phyloP scores from a whole-genome alignment of 2,797 vertebrate species.

The Mastacembelus armatus region DNA sequence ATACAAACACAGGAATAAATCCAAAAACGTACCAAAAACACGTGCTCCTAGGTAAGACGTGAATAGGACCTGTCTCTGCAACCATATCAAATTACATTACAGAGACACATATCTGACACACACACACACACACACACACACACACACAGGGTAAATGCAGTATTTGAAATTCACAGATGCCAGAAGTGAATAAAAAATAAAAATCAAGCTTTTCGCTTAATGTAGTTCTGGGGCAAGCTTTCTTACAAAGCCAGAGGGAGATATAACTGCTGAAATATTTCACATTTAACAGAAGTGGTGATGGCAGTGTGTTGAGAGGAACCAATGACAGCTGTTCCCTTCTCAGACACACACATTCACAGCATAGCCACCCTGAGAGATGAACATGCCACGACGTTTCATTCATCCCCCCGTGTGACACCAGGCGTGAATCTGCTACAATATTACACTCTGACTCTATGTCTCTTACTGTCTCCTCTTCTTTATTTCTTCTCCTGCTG shows the following conservation, averaged over 20 bases:
- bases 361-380: constrained; percentile 67
- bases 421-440: constrained; percentile 67
- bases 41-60: constrained; percentile 3
- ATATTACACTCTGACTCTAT: constrained; percentile 57
- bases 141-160: neutral
- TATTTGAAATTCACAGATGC: constrained; percentile 26
- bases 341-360: constrained; percentile 59
- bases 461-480: constrained; percentile 60
- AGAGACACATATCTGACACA: constrained; percentile 8
- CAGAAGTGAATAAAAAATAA: neutral
- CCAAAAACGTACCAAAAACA: constrained; percentile 3
- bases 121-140: too few species aligned
- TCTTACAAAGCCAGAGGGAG: constrained; percentile 35
- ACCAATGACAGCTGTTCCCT: constrained; percentile 72
- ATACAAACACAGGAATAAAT: constrained; percentile 9
- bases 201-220: constrained; percentile 28
- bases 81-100: neutral
- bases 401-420: constrained; percentile 61
- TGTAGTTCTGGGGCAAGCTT: constrained; percentile 36
- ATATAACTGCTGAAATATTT: constrained; percentile 60
- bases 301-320: constrained; percentile 68
- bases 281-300: constrained; percentile 72
- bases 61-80: constrained; percentile 3
- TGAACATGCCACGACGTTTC: constrained; percentile 58
- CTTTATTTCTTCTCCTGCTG: constrained; percentile 55